phyloP scores from a whole-genome alignment of 2,797 vertebrate genomes.

The Falco concolor region DNA sequence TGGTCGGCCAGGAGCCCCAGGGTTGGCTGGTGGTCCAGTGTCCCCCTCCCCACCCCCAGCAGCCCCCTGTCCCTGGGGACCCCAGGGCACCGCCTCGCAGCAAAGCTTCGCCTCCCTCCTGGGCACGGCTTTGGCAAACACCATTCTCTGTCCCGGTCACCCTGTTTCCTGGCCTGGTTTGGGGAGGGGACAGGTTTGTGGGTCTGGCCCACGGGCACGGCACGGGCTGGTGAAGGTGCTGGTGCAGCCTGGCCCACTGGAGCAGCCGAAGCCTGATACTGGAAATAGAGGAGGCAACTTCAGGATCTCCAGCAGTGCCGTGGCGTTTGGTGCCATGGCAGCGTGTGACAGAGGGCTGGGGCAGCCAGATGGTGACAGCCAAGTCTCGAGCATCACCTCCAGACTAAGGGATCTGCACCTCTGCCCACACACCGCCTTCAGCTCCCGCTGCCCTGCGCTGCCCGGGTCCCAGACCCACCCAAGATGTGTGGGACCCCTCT shows the following conservation, averaged over 20 bases:
- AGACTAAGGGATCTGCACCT: background rate
- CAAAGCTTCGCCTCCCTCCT: background rate
- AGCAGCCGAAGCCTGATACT: rapidly evolving
- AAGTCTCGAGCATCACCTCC: background rate
- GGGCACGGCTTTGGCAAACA: background rate
- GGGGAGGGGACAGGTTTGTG: background rate
- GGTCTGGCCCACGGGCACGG: background rate
- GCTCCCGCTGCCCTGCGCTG: background rate
- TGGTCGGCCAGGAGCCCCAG: rapidly evolving
- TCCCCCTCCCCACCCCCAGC: background rate
- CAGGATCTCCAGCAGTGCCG: background rate
- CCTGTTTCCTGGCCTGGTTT: background rate
- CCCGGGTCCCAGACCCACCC: background rate
- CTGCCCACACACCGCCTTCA: background rate
- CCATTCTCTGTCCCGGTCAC: background rate
- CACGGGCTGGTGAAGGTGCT: rapidly evolving
- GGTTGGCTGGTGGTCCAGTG: background rate
- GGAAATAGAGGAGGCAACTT: background rate
- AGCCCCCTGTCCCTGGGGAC: background rate
- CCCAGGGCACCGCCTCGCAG: rapidly evolving
- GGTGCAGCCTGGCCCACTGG: background rate
- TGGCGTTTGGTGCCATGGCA: rapidly evolving
- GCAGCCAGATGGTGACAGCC: background rate
- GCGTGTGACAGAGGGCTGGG: background rate
- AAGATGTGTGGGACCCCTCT: rapidly evolving